These are phyloP conservation scores for Rhinopomastus cyanomelas DNA, from an alignment of 2,113 vertebrate genomes.

Conservation along the genomic window DNA sequence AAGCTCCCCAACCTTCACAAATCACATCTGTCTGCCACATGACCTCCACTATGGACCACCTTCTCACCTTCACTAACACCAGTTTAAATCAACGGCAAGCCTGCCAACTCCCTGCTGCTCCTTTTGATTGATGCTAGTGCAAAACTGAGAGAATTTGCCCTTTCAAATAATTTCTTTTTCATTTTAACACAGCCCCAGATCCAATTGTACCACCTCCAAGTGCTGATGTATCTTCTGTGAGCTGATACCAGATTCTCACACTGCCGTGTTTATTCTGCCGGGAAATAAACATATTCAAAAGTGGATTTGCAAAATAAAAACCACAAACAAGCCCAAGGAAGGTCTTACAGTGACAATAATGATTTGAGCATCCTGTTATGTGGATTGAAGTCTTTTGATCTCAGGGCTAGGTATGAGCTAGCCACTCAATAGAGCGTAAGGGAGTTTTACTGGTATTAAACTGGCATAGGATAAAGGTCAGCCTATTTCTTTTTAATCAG, in stretches of 20 bases:
- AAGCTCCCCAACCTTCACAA: background rate
- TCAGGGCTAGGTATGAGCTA: background rate
- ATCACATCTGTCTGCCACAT: background rate
- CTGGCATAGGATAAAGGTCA: background rate
- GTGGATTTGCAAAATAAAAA: background rate
- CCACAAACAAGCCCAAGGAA: background rate
- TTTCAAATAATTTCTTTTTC: background rate
- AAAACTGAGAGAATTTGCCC: background rate
- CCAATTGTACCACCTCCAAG: background rate
- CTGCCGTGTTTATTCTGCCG: background rate
- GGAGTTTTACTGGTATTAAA: conserved; percentile 6
- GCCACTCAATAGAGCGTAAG: background rate
- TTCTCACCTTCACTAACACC: background rate
- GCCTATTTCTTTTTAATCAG: background rate
- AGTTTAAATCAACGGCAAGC: background rate
- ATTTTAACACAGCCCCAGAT: background rate
- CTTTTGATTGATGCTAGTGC: background rate
- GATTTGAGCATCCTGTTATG: background rate
- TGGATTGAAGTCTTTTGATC: background rate
- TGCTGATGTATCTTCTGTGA: background rate
- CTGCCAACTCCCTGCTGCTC: background rate
- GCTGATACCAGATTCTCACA: background rate
- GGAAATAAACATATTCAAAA: background rate
- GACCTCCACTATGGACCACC: background rate
- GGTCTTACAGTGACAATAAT: background rate